These are phyloP conservation scores for Strigamia maritima DNA, from an alignment of 2,888 invertebrate genomes.

Conservation along the genomic window DNA sequence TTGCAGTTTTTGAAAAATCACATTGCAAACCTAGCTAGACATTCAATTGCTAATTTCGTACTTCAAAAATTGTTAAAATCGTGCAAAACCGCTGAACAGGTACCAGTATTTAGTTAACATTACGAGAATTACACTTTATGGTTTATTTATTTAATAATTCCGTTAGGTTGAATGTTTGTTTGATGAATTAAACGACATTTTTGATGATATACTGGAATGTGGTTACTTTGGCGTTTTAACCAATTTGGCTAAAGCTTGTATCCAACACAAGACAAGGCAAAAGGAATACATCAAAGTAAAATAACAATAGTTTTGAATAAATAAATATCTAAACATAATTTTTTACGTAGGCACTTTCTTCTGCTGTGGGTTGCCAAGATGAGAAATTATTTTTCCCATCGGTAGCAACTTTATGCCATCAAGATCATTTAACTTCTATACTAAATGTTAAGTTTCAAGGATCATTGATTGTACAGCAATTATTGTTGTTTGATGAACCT, in stretches of 20 bases:
- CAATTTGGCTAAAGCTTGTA: background rate
- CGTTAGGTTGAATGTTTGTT: background rate
- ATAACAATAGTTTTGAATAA: background rate
- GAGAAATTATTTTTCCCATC: background rate
- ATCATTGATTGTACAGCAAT: background rate
- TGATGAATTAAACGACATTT: background rate
- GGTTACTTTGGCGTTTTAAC: background rate
- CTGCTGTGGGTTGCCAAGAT: background rate
- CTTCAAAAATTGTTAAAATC: slow-evolving; percentile 8
- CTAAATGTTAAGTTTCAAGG: background rate
- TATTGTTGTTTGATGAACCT: background rate
- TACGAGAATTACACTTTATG: background rate
- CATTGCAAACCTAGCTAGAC: background rate
- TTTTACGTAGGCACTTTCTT: background rate
- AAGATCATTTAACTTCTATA: background rate
- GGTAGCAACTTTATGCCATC: background rate
- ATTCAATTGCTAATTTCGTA: slow-evolving; percentile 31
- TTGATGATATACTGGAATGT: background rate
- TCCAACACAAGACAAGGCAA: background rate
- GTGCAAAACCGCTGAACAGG: slow-evolving; percentile 4
- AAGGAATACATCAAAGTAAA: background rate
- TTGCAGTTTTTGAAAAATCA: background rate
- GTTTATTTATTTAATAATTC: background rate
- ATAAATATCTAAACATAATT: background rate
- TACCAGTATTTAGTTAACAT: background rate